These are phyloP conservation scores for Tympanoctomys barrerae DNA, from an alignment of 2,797 vertebrate species.

Conservation along the genomic window DNA sequence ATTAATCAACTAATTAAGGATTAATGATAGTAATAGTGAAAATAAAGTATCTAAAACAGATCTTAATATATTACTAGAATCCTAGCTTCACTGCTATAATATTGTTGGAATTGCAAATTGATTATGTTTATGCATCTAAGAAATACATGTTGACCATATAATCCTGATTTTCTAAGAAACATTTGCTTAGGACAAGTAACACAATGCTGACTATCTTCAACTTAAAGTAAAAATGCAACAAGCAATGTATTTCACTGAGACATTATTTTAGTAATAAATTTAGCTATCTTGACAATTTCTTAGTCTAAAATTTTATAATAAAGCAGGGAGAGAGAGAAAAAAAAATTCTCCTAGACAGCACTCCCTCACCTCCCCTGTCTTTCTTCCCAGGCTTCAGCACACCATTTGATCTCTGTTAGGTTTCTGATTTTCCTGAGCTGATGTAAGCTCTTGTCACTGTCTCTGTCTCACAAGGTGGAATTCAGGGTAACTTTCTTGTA, in stretches of 20 bases:
- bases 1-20: too few relatives aligned
- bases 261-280: not conserved
- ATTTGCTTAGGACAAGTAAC: not conserved
- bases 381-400: too few relatives aligned
- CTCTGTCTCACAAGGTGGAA: too few relatives aligned
- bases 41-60: slow-evolving; percentile 10
- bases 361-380: too few relatives aligned
- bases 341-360: too few relatives aligned
- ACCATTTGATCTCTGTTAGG: too few relatives aligned
- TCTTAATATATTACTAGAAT: not conserved
- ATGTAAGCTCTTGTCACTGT: too few relatives aligned
- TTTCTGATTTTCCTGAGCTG: too few relatives aligned
- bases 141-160: not conserved
- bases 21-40: too few relatives aligned
- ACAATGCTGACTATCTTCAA: not conserved
- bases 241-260: not conserved
- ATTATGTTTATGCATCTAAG: not conserved
- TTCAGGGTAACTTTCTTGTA: too few relatives aligned
- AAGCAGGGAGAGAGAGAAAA: too few relatives aligned
- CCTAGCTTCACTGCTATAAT: not conserved
- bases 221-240: not conserved
- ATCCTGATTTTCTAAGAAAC: slow-evolving; percentile 12
- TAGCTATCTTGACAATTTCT: not conserved
- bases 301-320: not conserved
- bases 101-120: not conserved